A percentile compares a stretch with the other conserved stretches of the same genome.
Conservation (phyloP, 2,797 vertebrate genomes). For the Euthynnus affinis region DNA sequence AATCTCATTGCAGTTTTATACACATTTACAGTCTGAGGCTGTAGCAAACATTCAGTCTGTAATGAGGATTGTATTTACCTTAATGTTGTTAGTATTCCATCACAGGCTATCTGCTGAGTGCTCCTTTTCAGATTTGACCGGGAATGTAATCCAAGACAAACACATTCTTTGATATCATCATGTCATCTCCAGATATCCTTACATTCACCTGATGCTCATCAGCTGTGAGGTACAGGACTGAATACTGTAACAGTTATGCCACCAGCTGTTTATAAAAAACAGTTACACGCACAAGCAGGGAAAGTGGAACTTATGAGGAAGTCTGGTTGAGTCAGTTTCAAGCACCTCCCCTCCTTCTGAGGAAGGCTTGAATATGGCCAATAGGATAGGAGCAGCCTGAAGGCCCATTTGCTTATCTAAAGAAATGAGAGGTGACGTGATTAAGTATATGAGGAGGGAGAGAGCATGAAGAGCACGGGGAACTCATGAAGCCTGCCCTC, state of each 20-base stretch:
- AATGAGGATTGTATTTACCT: constrained; percentile 68
- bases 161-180: constrained; percentile 1
- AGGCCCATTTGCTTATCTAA: constrained; percentile 75
- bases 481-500: constrained; percentile 60
- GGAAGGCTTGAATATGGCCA: constrained; percentile 69
- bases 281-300: constrained; percentile 54
- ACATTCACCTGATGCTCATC: constrained; percentile 13
- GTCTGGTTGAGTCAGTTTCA: constrained; percentile 87
- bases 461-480: constrained; percentile 40
- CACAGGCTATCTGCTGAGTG: constrained; percentile 16
- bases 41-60: constrained; percentile 6
- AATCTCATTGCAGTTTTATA: not conserved
- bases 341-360: constrained; percentile 82
- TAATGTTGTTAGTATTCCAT: constrained; percentile 38
- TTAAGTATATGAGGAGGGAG: constrained; percentile 64
- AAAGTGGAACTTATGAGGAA: constrained; percentile 79
- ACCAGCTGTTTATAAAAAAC: constrained; percentile 46
- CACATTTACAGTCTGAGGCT: not conserved
- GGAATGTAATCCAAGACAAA: constrained; percentile 43
- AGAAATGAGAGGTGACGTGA: constrained; percentile 76
- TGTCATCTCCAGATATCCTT: constrained; percentile 22
- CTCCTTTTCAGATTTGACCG: constrained; percentile 15
- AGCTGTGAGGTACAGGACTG: constrained; percentile 10
- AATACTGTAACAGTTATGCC: constrained; percentile 9
- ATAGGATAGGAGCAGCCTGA: constrained; percentile 63